Conservation (phyloP, 2,797 vertebrate genomes). For the Euthynnus affinis region DNA sequence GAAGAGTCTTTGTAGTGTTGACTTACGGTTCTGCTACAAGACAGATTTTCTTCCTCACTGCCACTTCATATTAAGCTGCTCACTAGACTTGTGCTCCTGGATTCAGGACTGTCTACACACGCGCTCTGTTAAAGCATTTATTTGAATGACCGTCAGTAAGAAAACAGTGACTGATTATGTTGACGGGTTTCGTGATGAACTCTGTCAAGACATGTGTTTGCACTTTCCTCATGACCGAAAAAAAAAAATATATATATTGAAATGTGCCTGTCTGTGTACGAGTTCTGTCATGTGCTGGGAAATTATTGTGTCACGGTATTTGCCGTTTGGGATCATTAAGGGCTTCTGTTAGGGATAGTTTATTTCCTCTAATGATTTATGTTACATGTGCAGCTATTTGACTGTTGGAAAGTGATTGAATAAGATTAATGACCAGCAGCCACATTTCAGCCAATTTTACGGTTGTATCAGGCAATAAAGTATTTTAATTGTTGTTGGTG, state of each 20-base stretch:
- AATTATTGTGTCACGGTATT: neutral
- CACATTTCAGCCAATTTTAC: neutral
- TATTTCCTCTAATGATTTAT: slow-evolving; percentile 12
- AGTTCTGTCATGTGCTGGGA: slow-evolving; percentile 32
- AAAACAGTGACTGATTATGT: neutral
- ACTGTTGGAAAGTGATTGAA: neutral
- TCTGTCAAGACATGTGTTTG: neutral
- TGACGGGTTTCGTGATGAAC: neutral
- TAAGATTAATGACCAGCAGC: neutral
- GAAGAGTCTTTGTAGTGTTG: slow-evolving; percentile 83
- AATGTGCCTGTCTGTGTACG: slow-evolving; percentile 52
- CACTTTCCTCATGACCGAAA: neutral
- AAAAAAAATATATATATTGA: slow-evolving; percentile 30
- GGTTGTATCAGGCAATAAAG: neutral
- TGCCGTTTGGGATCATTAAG: neutral
- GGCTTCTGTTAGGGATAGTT: neutral
- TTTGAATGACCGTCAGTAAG: slow-evolving; percentile 2
- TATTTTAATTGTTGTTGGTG: neutral
- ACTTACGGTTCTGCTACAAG: neutral
- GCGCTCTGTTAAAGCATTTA: slow-evolving; percentile 23
- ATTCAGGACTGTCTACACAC: neutral
- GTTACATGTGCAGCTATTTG: slow-evolving; percentile 8
- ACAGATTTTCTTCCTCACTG: neutral
- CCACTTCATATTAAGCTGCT: neutral
- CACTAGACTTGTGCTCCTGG: neutral